Base-by-base conservation (phyloP, 2,888 invertebrate species). In the Drosophila nr. fundita region DNA sequence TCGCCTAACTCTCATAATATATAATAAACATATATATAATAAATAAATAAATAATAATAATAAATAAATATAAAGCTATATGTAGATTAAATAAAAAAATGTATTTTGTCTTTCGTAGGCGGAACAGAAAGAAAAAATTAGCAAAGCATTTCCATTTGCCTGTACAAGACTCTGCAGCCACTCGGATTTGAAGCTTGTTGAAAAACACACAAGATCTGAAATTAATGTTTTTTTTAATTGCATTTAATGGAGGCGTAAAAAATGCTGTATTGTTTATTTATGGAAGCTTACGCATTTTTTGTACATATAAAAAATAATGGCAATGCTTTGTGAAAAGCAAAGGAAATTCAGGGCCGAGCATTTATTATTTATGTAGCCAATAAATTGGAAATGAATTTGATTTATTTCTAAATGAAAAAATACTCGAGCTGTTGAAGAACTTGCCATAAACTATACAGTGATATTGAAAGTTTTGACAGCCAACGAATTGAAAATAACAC, bases 331-430 rank as follows among this genome's bases (percentile, higher is more conserved):
- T 29, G 24, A 18, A 67, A 45, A 50, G 27, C 18, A 48, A 34
- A 32, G 18, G 24, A 6, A 40, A 42, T 58, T 36, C 30, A 40
- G 42, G 53, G 13, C 13, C 7, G 27, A 32, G 11, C n/a, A 27
- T 30, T 55, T 73, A 55, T 79, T 73, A 79, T 73, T 77, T 76
- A 69, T 78, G 58, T 5, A 50, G 11, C 30, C 29, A 73, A 64
- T 83, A 84, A 87, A 80, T 82, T 71, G 48, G 48, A 74, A 82
- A 64, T 60, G 48, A 62, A 67, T 38, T 21, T 75, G 79, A 78
- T 78, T 78, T 77, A 77, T 74, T 54, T 60, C 34, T 24, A 30
- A 53, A 48, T 38, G 52, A 32, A 40, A 52, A 15, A 53, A 54
- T 55, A 29, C 24, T 15, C 13, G 48, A 60, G 30, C 38, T 38